A percentile compares a stretch with the other conserved stretches of the same genome.
These are phyloP conservation scores for Drosophila phalerata DNA, from an alignment of 2,888 invertebrate species.

Conservation along the genomic window DNA sequence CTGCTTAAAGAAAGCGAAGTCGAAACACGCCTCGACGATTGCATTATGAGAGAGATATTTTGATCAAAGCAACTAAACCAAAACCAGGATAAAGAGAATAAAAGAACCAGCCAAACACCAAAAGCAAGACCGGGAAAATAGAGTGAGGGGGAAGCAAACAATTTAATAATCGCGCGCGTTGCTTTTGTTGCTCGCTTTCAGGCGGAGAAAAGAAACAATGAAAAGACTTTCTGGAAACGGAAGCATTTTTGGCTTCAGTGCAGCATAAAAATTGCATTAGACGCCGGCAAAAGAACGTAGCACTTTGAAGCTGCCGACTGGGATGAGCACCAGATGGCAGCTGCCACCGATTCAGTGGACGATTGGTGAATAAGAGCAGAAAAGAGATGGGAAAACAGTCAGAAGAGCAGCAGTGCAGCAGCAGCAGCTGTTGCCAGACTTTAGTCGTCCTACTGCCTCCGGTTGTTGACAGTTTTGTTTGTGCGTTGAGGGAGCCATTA, in stretches of 20 bases:
- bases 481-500: constrained; percentile 71
- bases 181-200: constrained; percentile 54
- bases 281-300: constrained; percentile 51
- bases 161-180: constrained; percentile 68
- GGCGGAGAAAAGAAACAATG: constrained; percentile 54
- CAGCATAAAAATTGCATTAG: constrained; percentile 81
- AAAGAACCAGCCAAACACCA: constrained; percentile 29
- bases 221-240: constrained; percentile 47
- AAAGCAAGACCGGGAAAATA: not conserved
- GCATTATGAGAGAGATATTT: constrained; percentile 66
- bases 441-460: not conserved
- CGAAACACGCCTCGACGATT: constrained; percentile 50
- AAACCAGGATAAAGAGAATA: constrained; percentile 40
- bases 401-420: not conserved
- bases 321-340: constrained; percentile 30
- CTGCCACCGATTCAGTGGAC: constrained; percentile 11
- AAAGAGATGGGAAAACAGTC: not conserved
- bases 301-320: constrained; percentile 42
- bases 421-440: constrained; percentile 22
- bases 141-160: constrained; percentile 29
- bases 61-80: constrained; percentile 64
- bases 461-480: constrained; percentile 70
- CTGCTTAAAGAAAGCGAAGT: constrained; percentile 14
- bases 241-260: constrained; percentile 65
- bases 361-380: not conserved